Conservation (phyloP, 2,113 vertebrate genomes). For the Ascaphus truei region DNA sequence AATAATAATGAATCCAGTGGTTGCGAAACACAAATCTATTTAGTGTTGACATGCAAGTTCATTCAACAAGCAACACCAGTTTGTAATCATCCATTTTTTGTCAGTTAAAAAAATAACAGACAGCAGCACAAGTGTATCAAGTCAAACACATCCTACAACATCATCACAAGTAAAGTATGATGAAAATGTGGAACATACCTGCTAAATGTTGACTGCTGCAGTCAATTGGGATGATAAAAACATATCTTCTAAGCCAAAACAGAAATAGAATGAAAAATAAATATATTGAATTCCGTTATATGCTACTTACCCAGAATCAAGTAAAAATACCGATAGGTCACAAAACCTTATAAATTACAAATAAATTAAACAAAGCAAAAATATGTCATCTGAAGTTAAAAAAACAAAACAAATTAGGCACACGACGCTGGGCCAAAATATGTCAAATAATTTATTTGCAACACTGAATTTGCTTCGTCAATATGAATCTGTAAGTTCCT, state of each 20-base stretch:
- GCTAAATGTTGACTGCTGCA: slow-evolving; percentile 15
- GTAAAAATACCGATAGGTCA: too few relatives aligned
- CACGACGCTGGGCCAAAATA: too few relatives aligned
- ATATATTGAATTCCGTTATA: too few relatives aligned
- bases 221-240: neutral
- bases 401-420: too few relatives aligned
- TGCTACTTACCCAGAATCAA: too few relatives aligned
- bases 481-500: too few relatives aligned
- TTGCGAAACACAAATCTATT: slow-evolving; percentile 77
- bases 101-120: slow-evolving; percentile 77
- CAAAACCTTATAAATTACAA: too few relatives aligned
- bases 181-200: slow-evolving; percentile 28
- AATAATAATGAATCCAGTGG: slow-evolving; percentile 64
- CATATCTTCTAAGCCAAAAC: neutral
- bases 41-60: slow-evolving; percentile 94
- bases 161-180: slow-evolving; percentile 39
- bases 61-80: slow-evolving; percentile 93
- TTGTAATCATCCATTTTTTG: slow-evolving; percentile 83
- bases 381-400: too few relatives aligned
- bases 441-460: too few relatives aligned
- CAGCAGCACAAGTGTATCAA: slow-evolving; percentile 65
- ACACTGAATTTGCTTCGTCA: too few relatives aligned
- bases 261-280: neutral
- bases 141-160: slow-evolving; percentile 44
- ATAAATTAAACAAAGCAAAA: too few relatives aligned